Percentiles rank a stretch among this genome's conserved stretches.
These are phyloP conservation scores for Regulus satrapa DNA, from an alignment of 2,113 vertebrate genomes.

Conservation along the genomic window DNA sequence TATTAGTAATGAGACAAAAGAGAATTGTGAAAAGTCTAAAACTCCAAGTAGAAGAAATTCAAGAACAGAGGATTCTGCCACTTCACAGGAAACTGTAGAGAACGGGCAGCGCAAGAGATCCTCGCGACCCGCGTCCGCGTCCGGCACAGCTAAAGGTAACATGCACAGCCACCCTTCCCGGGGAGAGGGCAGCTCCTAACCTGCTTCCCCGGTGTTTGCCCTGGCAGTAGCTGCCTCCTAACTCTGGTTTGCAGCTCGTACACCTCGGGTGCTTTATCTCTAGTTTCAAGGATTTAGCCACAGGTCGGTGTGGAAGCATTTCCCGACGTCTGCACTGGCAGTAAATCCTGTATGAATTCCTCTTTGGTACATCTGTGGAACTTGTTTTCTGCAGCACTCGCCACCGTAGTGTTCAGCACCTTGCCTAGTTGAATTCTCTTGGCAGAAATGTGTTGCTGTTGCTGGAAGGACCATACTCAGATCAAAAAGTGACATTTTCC, in stretches of 20 bases:
- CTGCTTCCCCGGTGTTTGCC: background rate
- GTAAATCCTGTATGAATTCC: background rate
- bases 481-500: background rate
- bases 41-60: slow-evolving; percentile 91
- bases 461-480: background rate
- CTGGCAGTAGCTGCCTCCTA: background rate
- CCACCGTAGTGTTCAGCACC: background rate
- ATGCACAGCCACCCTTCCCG: background rate
- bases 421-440: background rate
- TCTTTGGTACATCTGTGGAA: background rate
- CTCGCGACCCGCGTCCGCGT: slow-evolving; percentile 81
- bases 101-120: slow-evolving; percentile 90
- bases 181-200: background rate
- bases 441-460: background rate
- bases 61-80: slow-evolving; percentile 86
- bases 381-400: background rate
- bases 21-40: slow-evolving; percentile 88
- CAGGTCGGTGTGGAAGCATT: background rate
- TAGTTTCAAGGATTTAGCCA: background rate
- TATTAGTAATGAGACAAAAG: slow-evolving; percentile 84
- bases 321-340: background rate
- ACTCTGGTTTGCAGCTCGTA: background rate
- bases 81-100: slow-evolving; percentile 81
- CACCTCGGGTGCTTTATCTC: background rate
- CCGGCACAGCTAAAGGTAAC: slow-evolving; percentile 85